phyloP scores from a whole-genome alignment of 2,113 vertebrate species.

The Ceyx cyanopectus region DNA sequence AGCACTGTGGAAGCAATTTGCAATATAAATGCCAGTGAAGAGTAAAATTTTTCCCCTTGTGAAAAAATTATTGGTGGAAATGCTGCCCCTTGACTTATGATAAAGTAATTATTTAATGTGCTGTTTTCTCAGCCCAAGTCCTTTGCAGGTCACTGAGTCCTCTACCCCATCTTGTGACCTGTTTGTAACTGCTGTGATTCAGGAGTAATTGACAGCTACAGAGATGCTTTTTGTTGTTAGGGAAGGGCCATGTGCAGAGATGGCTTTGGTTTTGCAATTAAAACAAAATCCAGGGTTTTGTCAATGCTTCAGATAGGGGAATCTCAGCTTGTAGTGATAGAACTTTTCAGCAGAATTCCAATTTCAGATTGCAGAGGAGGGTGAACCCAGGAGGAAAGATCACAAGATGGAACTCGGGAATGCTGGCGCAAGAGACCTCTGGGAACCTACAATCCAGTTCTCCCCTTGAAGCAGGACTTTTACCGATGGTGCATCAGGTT shows the following conservation, averaged over 20 bases:
- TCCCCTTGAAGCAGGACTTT: neutral
- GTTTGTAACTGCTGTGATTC: neutral
- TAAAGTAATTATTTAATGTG: neutral
- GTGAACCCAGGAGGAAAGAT: neutral
- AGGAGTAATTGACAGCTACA: neutral
- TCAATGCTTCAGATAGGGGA: neutral
- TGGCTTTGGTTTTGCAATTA: neutral
- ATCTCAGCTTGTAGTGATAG: neutral
- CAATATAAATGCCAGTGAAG: neutral
- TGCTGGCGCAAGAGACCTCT: neutral
- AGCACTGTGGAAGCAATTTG: neutral
- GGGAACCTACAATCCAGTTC: neutral
- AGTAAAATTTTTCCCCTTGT: neutral
- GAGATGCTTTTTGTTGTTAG: neutral
- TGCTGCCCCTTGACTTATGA: neutral
- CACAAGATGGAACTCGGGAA: neutral
- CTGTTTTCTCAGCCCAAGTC: neutral
- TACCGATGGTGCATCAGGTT: neutral
- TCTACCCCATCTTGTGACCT: fast-evolving
- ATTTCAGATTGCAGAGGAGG: neutral
- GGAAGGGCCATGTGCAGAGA: neutral
- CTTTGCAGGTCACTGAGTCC: neutral
- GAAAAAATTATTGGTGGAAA: neutral
- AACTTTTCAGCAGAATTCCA: neutral
- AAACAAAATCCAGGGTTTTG: neutral